Base-by-base conservation (phyloP, 2,797 vertebrate species). In the Pogonophryne albipinna region DNA sequence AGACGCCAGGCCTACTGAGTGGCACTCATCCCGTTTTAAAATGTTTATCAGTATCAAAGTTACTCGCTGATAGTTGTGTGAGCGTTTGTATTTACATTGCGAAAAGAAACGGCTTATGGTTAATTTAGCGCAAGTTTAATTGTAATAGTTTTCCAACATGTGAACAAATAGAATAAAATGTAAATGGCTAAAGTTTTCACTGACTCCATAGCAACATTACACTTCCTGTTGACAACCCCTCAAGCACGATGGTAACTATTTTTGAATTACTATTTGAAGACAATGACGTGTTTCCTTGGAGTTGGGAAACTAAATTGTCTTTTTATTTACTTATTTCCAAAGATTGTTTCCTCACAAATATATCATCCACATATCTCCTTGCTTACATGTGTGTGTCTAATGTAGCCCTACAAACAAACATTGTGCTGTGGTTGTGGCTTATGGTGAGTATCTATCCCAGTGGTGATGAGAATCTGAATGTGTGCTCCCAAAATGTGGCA, bases 381-480 rank as follows among this genome's bases (percentile, higher is more conserved):
- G 34, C 73, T 64, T 57, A 70, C 59, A 69, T 57, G 6, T 38
- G 6, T 38, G 27, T 64, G 23, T 63, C 34, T 57, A 72, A 73
- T 74, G 65, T 63, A 15, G 17, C 34, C 34, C 34, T 38, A 13
- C 44, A 68, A 68, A 64, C 68, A 76, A 82, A 71, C 72, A 76
- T 70, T 86, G 68, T 78, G 60, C 78, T 70, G 60, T 20, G 70
- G 51, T 5, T 64, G 19, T 10, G 17, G 19, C 12, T 38, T 17
- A 10, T n/a, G 0, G 17, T 51, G 49, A 44, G 46, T 69, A 50
- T 79, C 61, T 68, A 9, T 55, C 72, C 47, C 58, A 68, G 59
- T 63, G 44, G 56, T 74, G 64, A 76, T 66, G 66, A 61, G 46
- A 57, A 78, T 75, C 71, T 68, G 38, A 68, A 68, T 13, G 23